Conservation (phyloP, 2,113 vertebrate genomes). For the Edolisoma coerulescens region DNA sequence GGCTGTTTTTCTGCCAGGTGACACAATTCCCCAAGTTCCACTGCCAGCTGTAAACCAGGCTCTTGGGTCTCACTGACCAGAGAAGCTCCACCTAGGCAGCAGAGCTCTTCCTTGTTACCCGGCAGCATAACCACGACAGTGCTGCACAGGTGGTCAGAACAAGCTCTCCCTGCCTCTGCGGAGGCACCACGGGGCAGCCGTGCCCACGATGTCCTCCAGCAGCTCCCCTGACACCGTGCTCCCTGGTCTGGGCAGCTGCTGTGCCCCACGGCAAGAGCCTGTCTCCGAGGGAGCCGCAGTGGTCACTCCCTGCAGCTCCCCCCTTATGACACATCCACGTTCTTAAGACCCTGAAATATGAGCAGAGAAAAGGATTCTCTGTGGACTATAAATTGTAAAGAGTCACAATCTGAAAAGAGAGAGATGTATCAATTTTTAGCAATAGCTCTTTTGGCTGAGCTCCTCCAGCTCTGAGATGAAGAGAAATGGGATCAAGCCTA, state of each 20-base stretch:
- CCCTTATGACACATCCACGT: not conserved
- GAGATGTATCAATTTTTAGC: not conserved
- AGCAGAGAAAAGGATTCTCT: not conserved
- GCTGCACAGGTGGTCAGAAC: not conserved
- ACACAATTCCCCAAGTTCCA: not conserved
- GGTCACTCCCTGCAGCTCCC: not conserved
- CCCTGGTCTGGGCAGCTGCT: not conserved
- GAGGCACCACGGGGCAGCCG: accelerated
- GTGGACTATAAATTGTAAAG: not conserved
- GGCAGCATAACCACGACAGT: accelerated
- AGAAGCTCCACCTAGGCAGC: not conserved
- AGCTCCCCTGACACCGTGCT: accelerated
- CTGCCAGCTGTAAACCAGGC: not conserved
- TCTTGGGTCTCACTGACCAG: not conserved
- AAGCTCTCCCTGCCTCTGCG: accelerated
- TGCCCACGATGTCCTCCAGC: too few species aligned
- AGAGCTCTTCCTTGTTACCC: not conserved
- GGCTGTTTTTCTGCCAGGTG: not conserved
- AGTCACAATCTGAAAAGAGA: not conserved
- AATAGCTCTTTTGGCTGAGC: not conserved
- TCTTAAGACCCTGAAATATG: not conserved
- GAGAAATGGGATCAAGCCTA: not conserved
- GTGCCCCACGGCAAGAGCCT: not conserved
- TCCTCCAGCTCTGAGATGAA: not conserved
- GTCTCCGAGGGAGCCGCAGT: accelerated